Evolutionary conservation across 2,888 invertebrate species (phyloP).

Genomic region (Drosophila koepferae): DNA sequence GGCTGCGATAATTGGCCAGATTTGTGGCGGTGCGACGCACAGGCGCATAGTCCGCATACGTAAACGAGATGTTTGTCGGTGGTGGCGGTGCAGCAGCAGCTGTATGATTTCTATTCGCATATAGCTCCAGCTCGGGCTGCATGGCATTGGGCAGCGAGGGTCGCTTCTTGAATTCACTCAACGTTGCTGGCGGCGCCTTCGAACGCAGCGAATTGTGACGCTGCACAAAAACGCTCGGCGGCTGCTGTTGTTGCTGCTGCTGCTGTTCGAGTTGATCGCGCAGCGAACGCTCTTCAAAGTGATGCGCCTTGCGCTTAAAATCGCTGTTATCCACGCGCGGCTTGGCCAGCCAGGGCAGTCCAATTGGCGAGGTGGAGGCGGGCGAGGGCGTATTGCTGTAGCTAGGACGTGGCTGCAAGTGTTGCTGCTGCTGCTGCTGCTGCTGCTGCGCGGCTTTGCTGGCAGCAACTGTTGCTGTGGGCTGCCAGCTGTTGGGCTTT

Average conservation of each 20-base stretch:
- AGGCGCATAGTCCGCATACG: conserved; percentile 73
- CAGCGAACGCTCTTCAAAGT: conserved; percentile 86
- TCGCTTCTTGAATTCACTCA: conserved; percentile 79
- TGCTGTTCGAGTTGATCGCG: conserved; percentile 73
- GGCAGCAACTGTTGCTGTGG: conserved; percentile 13
- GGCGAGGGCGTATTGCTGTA: conserved; percentile 76
- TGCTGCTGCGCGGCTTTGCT: conserved; percentile 16
- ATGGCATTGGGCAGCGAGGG: conserved; percentile 84
- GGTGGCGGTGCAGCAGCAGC: conserved; percentile 61
- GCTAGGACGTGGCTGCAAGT: conserved; percentile 40
- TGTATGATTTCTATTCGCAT: conserved; percentile 1
- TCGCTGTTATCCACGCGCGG: conserved; percentile 86
- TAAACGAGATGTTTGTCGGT: conserved; percentile 80
- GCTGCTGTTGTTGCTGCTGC: conserved; percentile 32
- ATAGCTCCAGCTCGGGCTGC: conserved; percentile 65
- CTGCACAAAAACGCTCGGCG: conserved; percentile 58
- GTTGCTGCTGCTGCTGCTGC: conserved; percentile 60
- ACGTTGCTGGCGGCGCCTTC: conserved; percentile 48
- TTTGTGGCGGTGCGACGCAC: conserved; percentile 36
- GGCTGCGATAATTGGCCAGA: conserved; percentile 71
- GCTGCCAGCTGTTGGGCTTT: conserved; percentile 21
- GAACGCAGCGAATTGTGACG: conserved; percentile 82
- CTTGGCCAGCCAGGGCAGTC: conserved; percentile 86
- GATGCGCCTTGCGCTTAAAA: conserved; percentile 86
- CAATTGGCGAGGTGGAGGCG: conserved; percentile 81